phyloP scores from a whole-genome alignment of 2,113 vertebrate genomes.

The Diglossa brunneiventris region DNA sequence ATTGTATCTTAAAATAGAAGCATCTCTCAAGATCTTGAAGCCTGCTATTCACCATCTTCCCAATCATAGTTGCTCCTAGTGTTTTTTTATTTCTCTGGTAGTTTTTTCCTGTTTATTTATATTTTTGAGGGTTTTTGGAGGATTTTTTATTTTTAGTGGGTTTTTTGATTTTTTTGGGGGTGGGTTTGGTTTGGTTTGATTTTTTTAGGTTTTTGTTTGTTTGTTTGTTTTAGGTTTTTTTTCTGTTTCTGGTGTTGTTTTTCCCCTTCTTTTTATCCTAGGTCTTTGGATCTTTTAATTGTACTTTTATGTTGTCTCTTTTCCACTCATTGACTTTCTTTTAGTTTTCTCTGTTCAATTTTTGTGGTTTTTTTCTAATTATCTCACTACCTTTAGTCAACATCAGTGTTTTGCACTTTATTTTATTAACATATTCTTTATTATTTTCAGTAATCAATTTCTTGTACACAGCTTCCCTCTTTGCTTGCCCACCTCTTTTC shows the following conservation, averaged over 20 bases:
- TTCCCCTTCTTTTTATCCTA: neutral
- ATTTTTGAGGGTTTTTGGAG: neutral
- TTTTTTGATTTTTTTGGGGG: neutral
- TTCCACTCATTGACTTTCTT: neutral
- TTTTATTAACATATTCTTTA: neutral
- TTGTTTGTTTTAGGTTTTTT: neutral
- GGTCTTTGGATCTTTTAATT: neutral
- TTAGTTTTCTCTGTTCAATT: neutral
- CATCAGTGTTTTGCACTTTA: neutral
- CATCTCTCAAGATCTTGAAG: neutral
- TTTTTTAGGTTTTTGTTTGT: neutral
- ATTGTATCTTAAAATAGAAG: neutral
- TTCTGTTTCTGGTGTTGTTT: neutral
- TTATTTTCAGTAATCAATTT: neutral
- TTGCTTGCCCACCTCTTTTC: neutral
- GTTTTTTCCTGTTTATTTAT: neutral
- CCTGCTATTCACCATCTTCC: neutral
- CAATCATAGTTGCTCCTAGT: neutral
- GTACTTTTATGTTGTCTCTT: neutral
- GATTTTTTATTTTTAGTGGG: neutral
- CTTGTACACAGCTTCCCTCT: neutral
- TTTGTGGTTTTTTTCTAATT: neutral
- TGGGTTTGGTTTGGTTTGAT: neutral
- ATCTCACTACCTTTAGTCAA: neutral
- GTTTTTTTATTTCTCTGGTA: neutral